Base-by-base conservation (phyloP, 2,113 vertebrate genomes). In the Zapus hudsonius region DNA sequence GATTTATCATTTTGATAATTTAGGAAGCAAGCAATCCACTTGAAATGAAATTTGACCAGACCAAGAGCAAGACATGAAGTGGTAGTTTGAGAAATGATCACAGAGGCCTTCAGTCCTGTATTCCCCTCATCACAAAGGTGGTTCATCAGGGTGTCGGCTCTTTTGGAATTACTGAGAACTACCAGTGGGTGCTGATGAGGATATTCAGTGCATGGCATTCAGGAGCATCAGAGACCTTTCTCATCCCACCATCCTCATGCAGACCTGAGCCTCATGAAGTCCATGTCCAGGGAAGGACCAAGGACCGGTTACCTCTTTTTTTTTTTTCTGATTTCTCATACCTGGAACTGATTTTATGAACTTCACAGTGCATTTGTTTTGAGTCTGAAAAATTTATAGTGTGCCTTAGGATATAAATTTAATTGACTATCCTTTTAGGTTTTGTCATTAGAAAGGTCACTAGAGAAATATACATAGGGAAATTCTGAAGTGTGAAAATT, bases 381-480 rank as follows among this genome's bases (percentile, higher is more conserved):
- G 89, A 81, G 82, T 57, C 85, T 93, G 85, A 95, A 81, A 95
- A 95, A 94, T 96, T 96, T 95, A 95, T 95, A 93, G 79, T 84
- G 86, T 63, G 93, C 94, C 92, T 93, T 96, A 87, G 92, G 95
- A 94, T 95, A 85, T 96, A 96, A 97, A 95, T 95, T 96, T 96
- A 95, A 97, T 95, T 97, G 95, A 92, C 87, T 93, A 63, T 95
- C 92, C 61, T 96, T 92, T 94, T 89, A 90, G 72, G 38, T 81
- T 95, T 94, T 96, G 93, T 97, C 96, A 95, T 96, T 93, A 96
- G 92, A 97, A 96, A 97, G 95, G 94, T 93, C 94, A 95, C 64
- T n/a, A 59, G 87, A 91, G 92, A 93, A 96, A 95, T 94, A 95
- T 90, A 94, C 85, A 93, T 82, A 86, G 79, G 69, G 85, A 96